phyloP scores from a whole-genome alignment of 2,113 vertebrate genomes.

The Mustelus asterias region DNA sequence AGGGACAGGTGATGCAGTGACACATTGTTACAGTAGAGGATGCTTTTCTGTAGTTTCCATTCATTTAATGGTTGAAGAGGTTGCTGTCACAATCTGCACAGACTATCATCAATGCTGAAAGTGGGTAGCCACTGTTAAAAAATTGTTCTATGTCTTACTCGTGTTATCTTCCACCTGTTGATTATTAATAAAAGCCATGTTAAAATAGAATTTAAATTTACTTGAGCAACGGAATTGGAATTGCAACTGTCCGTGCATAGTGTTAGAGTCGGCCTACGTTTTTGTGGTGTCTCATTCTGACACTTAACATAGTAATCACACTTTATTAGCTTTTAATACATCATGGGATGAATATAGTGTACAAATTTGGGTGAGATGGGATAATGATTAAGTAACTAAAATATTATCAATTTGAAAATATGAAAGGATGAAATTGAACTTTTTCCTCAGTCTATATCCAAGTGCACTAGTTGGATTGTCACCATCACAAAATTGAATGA shows the following conservation, averaged over 20 bases:
- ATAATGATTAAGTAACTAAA: neutral
- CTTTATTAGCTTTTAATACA: neutral
- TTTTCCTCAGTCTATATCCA: neutral
- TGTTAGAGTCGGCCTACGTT: neutral
- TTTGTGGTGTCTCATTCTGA: neutral
- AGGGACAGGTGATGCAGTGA: neutral
- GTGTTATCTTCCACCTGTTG: neutral
- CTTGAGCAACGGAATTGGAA: neutral
- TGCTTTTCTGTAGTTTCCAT: neutral
- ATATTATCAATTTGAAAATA: neutral
- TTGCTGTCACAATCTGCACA: neutral
- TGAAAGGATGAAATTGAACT: neutral
- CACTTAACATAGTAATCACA: neutral
- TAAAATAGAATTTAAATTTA: neutral
- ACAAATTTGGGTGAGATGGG: neutral
- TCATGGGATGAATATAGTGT: neutral
- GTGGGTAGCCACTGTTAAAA: neutral
- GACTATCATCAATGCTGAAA: neutral
- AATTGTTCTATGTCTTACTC: neutral
- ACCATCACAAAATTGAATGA: neutral
- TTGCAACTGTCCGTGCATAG: neutral
- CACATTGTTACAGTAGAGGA: neutral
- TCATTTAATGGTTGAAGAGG: neutral
- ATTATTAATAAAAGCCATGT: neutral
- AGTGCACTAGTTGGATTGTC: neutral